Conservation (phyloP, 2,888 invertebrate genomes). For the Atherix ibis region DNA sequence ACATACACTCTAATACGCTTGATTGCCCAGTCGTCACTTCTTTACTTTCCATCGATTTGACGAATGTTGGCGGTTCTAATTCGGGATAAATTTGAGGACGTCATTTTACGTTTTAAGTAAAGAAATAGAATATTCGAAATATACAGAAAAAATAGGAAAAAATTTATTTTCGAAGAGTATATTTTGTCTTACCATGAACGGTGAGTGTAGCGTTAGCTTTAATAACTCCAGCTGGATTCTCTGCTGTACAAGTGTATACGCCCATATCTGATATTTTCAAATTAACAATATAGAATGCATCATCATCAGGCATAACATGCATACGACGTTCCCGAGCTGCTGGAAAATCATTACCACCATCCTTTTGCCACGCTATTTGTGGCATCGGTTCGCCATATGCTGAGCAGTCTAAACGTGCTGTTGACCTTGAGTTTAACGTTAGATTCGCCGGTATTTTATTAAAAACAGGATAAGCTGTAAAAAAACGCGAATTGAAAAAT, state of each 20-base stretch:
- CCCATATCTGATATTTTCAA: slow-evolving; percentile 81
- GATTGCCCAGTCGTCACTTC: slow-evolving; percentile 67
- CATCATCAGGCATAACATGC: slow-evolving; percentile 83
- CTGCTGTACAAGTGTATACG: slow-evolving; percentile 83
- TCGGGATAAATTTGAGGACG: slow-evolving; percentile 12
- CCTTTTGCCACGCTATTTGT: slow-evolving; percentile 80
- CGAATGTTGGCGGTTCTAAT: slow-evolving; percentile 72
- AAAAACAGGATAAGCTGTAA: slow-evolving; percentile 66
- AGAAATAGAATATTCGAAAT: too few species aligned
- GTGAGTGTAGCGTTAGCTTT: slow-evolving; percentile 73
- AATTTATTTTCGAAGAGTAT: too few species aligned
- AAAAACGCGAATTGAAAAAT: slow-evolving; percentile 4
- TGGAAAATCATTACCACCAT: slow-evolving; percentile 86
- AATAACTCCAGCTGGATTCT: slow-evolving; percentile 75
- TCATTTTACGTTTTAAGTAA: slow-evolving; percentile 1
- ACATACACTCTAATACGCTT: slow-evolving; percentile 77
- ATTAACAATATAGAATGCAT: slow-evolving; percentile 83
- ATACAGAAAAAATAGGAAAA: too few species aligned
- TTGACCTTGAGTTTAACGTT: slow-evolving; percentile 68
- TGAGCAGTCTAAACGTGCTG: slow-evolving; percentile 78
- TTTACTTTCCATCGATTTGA: slow-evolving; percentile 71
- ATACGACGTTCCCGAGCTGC: slow-evolving; percentile 85
- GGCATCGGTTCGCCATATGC: slow-evolving; percentile 80
- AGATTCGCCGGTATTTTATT: slow-evolving; percentile 70
- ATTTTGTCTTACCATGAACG: slow-evolving; percentile 35